Conservation (phyloP, 2,888 invertebrate genomes). For the Cephus runcator region DNA sequence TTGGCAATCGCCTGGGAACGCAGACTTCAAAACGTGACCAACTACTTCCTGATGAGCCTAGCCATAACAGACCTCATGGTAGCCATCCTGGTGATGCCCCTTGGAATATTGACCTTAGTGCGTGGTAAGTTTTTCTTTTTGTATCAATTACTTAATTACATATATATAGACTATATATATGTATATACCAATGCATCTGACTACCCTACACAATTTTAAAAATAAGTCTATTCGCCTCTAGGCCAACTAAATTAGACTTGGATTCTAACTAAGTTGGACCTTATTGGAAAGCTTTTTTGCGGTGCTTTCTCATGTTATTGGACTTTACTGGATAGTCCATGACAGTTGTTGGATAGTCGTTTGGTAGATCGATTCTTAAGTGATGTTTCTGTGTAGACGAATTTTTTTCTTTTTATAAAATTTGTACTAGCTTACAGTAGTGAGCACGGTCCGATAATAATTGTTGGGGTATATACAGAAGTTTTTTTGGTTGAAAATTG, state of each 20-base stretch:
- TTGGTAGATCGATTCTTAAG: background rate
- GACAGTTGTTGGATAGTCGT: background rate
- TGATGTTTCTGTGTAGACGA: background rate
- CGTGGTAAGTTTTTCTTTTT: conserved; percentile 73
- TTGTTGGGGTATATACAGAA: background rate
- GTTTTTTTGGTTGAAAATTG: background rate
- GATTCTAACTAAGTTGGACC: background rate
- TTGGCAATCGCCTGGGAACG: conserved; percentile 92
- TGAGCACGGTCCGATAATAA: background rate
- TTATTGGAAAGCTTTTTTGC: background rate
- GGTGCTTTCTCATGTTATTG: background rate
- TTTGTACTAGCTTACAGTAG: background rate
- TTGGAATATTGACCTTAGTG: conserved; percentile 85
- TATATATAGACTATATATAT: too few species aligned
- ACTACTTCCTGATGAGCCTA: conserved; percentile 95
- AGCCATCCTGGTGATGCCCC: conserved; percentile 94
- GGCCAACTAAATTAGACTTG: background rate
- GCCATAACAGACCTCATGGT: conserved; percentile 96
- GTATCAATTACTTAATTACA: too few species aligned
- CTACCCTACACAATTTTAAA: too few species aligned
- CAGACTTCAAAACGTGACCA: conserved; percentile 94
- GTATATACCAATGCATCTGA: too few species aligned
- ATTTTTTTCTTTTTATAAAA: background rate
- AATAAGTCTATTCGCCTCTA: background rate
- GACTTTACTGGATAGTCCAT: background rate